Evolutionary conservation across 2,797 vertebrate genomes (phyloP), one percentile per base, ranked within the genome.

Genomic region (Anguilla anguilla): DNA sequence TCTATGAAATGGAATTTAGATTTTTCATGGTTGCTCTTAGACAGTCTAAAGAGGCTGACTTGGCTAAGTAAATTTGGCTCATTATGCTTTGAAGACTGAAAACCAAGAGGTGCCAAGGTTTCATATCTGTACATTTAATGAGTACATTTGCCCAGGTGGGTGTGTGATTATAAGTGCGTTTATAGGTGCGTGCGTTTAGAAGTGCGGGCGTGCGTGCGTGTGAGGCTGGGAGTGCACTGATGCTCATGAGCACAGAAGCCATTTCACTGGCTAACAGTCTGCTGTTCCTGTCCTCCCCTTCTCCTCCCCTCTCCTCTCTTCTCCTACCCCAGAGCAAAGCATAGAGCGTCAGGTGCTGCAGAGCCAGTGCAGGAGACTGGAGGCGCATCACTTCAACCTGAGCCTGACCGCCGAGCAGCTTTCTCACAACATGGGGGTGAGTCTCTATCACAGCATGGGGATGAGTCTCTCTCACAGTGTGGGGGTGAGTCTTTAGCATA

Each of bases 301-400:
- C 49, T 51, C 3, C 49, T 51, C 49, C 1, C 86, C 85, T 6
- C 51, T 0, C 43, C 6, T 67, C 22, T 3, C 67, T n/a, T 25
- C 31, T 57, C 86, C 83, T 28, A 43, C 85, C 61, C 0, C 93
- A 99, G 98, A 99, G 96, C 98, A 98, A 97, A 97, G 95, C 92
- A 95, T 99, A 93, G 98, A 99, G 92, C 97, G 98, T 87, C 98
- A 98, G 87, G 97, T 99, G 92, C 93, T 99, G 89, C 98, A 98
- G 94, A 97, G 91, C 2, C 98, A 99, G 92, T 99, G 98, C 95
- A 95, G 97, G 91, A 95, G 97, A 93, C 96, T 99, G 94, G 98
- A 99, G 95, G 97, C 97, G 28, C 98, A 98, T 95, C 97, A 98
- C 94, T 98, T 99, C 95, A 99, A 97, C 94, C 97, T 99, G 94